These are phyloP conservation scores for Desmodus rotundus DNA, from an alignment of 2,113 vertebrate species.

Conservation along the genomic window DNA sequence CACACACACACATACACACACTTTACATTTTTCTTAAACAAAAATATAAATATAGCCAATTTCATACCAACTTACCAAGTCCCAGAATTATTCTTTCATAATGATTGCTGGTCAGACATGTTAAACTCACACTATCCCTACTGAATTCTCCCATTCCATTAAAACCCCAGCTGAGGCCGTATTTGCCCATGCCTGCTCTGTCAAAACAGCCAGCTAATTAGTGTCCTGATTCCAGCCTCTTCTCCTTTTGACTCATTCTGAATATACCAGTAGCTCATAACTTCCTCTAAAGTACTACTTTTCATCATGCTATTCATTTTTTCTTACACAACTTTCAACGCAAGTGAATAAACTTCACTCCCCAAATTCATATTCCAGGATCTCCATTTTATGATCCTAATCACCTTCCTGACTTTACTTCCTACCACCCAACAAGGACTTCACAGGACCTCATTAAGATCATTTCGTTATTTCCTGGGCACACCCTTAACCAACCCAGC, in stretches of 20 bases:
- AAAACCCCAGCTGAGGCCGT: neutral
- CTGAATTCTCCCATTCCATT: neutral
- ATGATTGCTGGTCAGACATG: neutral
- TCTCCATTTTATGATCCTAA: neutral
- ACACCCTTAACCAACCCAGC: neutral
- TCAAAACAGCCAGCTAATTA: neutral
- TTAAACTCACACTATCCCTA: neutral
- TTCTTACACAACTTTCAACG: neutral
- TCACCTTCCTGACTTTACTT: neutral
- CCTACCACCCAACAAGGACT: neutral
- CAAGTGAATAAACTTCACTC: neutral
- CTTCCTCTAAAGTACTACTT: neutral
- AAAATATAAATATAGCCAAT: neutral
- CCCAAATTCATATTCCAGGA: neutral
- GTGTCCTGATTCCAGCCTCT: neutral
- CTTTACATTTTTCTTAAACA: neutral
- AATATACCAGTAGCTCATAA: neutral
- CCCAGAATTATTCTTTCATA: neutral
- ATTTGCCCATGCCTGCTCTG: neutral
- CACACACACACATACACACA: neutral
- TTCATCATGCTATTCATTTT: neutral
- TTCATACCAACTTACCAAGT: neutral
- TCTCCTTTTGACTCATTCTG: neutral
- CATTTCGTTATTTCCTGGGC: neutral
- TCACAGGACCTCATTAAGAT: neutral